phyloP scores from a whole-genome alignment of 2,797 vertebrate genomes.

The Ambastaia sidthimunki region DNA sequence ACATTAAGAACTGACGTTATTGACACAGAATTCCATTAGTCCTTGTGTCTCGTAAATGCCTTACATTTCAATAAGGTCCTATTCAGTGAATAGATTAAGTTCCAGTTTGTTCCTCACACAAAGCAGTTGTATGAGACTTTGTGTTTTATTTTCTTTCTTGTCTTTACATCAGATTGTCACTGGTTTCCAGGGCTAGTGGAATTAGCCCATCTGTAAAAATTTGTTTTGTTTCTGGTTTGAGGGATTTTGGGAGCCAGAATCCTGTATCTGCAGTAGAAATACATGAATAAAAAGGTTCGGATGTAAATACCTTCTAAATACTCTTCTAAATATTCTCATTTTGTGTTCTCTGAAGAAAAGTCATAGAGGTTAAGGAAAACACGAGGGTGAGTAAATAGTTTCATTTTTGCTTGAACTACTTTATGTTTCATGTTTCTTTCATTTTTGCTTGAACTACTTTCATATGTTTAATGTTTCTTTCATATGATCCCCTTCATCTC shows the following conservation, averaged over 20 bases:
- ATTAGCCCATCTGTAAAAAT: too few species aligned
- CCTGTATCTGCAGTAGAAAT: too few species aligned
- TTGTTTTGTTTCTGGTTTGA: too few species aligned
- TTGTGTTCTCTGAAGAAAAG: not conserved
- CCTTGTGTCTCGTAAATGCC: not conserved
- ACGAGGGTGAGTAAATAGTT: not conserved
- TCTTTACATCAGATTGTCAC: too few species aligned
- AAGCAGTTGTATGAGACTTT: not conserved
- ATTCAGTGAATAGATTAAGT: not conserved
- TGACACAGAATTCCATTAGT: not conserved
- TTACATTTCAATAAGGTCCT: not conserved
- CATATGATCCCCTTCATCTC: too few species aligned
- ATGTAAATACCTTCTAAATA: too few species aligned
- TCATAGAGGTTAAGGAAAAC: not conserved
- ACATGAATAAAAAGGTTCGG: too few species aligned
- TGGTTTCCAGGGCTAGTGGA: too few species aligned
- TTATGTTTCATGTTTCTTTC: not conserved
- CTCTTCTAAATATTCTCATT: not conserved
- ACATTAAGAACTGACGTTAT: not conserved
- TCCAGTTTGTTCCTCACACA: not conserved
- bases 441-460: not conserved
- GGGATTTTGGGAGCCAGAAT: too few species aligned
- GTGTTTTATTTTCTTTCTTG: too few species aligned
- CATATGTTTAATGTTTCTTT: conserved; percentile 1
- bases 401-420: not conserved